These are phyloP conservation scores for Malurus cyaneus DNA, from an alignment of 2,113 vertebrate species.

Conservation along the genomic window DNA sequence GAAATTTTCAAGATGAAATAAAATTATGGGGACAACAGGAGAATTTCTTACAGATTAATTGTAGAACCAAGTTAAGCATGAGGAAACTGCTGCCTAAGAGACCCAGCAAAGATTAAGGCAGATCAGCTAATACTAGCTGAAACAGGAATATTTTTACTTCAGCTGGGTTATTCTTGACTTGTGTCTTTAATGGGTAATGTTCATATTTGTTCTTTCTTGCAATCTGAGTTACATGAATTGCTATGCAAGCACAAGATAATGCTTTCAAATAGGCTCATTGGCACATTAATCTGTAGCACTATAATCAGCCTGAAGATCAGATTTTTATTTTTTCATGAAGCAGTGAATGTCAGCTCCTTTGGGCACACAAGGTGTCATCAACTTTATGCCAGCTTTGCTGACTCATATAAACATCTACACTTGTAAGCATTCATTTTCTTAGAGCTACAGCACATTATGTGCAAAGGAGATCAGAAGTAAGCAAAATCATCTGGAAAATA, in stretches of 20 bases:
- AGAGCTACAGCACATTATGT: slow-evolving; percentile 43
- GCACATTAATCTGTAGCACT: slow-evolving; percentile 33
- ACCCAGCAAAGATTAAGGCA: neutral
- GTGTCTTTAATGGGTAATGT: neutral
- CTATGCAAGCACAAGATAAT: slow-evolving; percentile 51
- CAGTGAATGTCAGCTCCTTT: slow-evolving; percentile 49
- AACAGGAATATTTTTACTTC: slow-evolving; percentile 16
- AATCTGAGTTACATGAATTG: slow-evolving; percentile 45
- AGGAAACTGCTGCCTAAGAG: neutral
- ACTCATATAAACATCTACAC: slow-evolving; percentile 57
- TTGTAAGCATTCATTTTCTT: slow-evolving; percentile 64
- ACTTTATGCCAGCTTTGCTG: slow-evolving; percentile 57
- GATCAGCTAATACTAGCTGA: slow-evolving; percentile 17
- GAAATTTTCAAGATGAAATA: neutral
- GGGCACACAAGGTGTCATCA: slow-evolving; percentile 54
- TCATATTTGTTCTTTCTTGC: slow-evolving; percentile 40
- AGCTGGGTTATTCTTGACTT: slow-evolving; percentile 10
- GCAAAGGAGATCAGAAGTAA: slow-evolving; percentile 57
- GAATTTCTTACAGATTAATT: neutral
- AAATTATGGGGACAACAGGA: neutral
- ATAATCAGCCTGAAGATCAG: slow-evolving; percentile 28
- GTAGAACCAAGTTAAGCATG: neutral
- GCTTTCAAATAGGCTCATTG: slow-evolving; percentile 41
- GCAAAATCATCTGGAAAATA: slow-evolving; percentile 60
- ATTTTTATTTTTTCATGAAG: slow-evolving; percentile 29